Evolutionary conservation across 2,113 vertebrate genomes (phyloP).

Genomic region (Sprattus sprattus): DNA sequence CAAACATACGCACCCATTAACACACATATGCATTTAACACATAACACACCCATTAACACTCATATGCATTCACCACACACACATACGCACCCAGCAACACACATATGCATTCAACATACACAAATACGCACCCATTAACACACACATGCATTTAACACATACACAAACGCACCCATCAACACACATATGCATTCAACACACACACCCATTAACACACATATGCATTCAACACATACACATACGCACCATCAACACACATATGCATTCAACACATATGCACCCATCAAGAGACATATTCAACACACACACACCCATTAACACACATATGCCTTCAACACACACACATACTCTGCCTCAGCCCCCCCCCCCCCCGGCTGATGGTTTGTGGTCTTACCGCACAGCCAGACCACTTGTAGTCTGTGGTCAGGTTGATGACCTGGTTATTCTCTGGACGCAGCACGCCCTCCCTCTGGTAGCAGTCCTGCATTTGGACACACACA

Average conservation of each 20-base stretch:
- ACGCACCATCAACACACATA: neutral
- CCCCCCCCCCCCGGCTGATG: neutral
- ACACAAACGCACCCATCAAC: neutral
- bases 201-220: neutral
- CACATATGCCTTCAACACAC: no score
- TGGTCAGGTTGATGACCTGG: constrained; percentile 93
- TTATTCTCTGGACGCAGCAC: constrained; percentile 90
- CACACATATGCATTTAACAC: neutral
- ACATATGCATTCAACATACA: neutral
- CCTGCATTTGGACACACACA: constrained; percentile 59
- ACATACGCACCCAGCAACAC: neutral
- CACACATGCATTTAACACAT: neutral
- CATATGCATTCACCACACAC: neutral
- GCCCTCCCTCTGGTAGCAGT: constrained; percentile 87
- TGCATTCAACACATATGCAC: neutral
- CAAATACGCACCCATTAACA: neutral
- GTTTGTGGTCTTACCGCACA: constrained; percentile 77
- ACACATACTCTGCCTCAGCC: no score
- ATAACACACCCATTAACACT: neutral
- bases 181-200: neutral
- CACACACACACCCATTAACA: no score
- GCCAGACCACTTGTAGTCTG: constrained; percentile 88
- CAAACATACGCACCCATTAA: neutral
- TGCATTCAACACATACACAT: no score
- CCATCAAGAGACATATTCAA: neutral